These are phyloP conservation scores for Psittacula derbiana DNA, from an alignment of 2,797 vertebrate genomes.

Conservation along the genomic window DNA sequence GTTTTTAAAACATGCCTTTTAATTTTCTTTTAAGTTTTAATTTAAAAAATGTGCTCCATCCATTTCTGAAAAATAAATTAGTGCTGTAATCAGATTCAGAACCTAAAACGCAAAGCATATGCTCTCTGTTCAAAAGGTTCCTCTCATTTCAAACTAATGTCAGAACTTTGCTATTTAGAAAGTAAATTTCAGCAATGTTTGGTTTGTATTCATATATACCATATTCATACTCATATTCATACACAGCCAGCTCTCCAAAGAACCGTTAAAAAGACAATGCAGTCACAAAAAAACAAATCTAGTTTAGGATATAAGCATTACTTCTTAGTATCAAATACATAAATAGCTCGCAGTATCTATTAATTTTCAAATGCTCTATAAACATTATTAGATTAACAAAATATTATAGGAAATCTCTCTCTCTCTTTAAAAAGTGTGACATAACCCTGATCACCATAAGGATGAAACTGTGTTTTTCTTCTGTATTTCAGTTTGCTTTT, in stretches of 20 bases:
- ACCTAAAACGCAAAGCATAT: slow-evolving; percentile 28
- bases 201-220: not conserved
- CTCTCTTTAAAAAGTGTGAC: not conserved
- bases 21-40: slow-evolving; percentile 46
- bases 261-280: not conserved
- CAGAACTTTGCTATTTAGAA: slow-evolving; percentile 29
- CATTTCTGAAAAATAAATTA: slow-evolving; percentile 41
- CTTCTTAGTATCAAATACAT: not conserved
- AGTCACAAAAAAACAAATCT: not conserved
- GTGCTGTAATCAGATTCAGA: slow-evolving; percentile 41
- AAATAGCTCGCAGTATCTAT: not conserved
- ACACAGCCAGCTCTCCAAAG: not conserved
- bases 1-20: slow-evolving; percentile 11
- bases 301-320: not conserved
- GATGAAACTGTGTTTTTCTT: not conserved
- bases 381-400: not conserved
- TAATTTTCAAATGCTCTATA: not conserved
- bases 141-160: slow-evolving; percentile 31
- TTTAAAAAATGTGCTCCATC: slow-evolving; percentile 30
- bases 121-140: slow-evolving; percentile 27
- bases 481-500: not conserved
- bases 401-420: not conserved
- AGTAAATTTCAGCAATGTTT: slow-evolving; percentile 32
- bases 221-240: not conserved
- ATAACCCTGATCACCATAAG: not conserved